These are phyloP conservation scores for Numenius phaeopus DNA, from an alignment of 2,797 vertebrate genomes.

Conservation along the genomic window DNA sequence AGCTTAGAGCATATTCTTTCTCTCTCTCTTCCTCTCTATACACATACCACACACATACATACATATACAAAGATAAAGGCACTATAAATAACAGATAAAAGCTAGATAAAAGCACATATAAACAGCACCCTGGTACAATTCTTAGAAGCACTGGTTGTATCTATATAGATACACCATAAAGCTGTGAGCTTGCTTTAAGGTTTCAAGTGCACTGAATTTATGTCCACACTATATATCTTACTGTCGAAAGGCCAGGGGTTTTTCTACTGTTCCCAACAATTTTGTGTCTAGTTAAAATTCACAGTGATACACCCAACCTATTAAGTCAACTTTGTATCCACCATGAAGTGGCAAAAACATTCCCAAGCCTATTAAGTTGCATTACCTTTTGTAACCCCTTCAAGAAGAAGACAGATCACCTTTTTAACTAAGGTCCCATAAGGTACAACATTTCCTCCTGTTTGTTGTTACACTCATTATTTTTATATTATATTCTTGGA, in stretches of 20 bases:
- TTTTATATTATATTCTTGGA: not conserved
- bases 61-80: not conserved
- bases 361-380: not conserved
- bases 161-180: not conserved
- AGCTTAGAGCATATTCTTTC: not conserved
- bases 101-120: not conserved
- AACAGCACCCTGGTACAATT: not conserved
- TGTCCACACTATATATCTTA: not conserved
- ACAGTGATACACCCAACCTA: not conserved
- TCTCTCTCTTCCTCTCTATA: not conserved
- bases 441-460: not conserved
- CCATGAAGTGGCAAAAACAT: not conserved
- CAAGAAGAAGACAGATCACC: not conserved
- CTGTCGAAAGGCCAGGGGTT: not conserved
- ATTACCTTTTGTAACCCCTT: not conserved
- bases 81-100: slow-evolving; percentile 13
- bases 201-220: not conserved
- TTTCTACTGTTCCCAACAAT: not conserved
- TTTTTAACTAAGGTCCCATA: not conserved
- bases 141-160: not conserved
- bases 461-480: not conserved
- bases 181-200: not conserved
- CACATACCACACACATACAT: not conserved
- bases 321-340: not conserved
- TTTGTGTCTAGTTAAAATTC: not conserved